Conservation (phyloP, 2,113 vertebrate species). For the Hypanus sabinus region DNA sequence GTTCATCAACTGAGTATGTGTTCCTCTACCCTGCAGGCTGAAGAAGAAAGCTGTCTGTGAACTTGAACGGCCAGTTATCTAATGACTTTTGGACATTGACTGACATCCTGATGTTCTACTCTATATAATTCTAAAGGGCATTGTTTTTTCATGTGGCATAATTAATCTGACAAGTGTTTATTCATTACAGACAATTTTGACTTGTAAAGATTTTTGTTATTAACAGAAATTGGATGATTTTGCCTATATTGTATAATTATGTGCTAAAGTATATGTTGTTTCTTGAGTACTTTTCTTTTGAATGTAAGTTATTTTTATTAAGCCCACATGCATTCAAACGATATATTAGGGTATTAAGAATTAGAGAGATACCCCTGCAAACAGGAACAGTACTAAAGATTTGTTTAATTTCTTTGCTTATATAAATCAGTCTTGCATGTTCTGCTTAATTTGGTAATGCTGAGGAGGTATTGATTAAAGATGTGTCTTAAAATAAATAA, state of each 20-base stretch:
- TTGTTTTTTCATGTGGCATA: too few relatives aligned
- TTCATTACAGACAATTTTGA: too few relatives aligned
- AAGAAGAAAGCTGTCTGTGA: neutral
- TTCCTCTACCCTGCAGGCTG: too few relatives aligned
- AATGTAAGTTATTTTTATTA: neutral
- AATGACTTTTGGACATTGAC: neutral
- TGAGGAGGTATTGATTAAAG: neutral
- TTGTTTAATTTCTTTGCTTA: neutral
- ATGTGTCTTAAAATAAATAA: neutral
- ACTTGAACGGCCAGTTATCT: neutral
- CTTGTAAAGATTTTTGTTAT: too few relatives aligned
- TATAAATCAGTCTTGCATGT: neutral
- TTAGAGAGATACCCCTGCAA: neutral
- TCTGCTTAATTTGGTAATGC: neutral
- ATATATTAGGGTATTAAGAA: too few relatives aligned
- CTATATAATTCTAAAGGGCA: too few relatives aligned
- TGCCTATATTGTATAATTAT: too few relatives aligned
- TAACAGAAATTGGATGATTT: too few relatives aligned
- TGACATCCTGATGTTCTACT: neutral
- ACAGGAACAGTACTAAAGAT: neutral
- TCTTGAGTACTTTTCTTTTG: too few relatives aligned
- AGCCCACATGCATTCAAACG: neutral
- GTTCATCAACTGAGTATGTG: too few relatives aligned
- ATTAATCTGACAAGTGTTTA: too few relatives aligned
- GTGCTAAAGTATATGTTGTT: too few relatives aligned